These are phyloP conservation scores for Accipiter cooperii DNA, from an alignment of 2,113 vertebrate genomes.

Conservation along the genomic window DNA sequence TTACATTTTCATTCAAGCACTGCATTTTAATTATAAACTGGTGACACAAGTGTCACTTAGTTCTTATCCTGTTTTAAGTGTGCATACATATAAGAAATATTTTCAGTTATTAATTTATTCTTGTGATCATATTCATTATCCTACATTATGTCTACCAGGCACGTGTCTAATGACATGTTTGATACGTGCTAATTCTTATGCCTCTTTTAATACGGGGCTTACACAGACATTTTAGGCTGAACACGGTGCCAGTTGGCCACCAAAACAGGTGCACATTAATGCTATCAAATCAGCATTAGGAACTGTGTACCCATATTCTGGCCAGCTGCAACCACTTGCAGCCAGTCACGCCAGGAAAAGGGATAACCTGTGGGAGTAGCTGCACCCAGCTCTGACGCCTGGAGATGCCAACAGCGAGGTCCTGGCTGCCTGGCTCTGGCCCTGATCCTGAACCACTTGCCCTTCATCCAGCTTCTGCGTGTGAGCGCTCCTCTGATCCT, in stretches of 20 bases:
- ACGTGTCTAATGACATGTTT: constrained; percentile 64
- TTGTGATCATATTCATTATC: constrained; percentile 45
- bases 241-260: background rate
- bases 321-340: constrained; percentile 41
- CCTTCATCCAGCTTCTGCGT: background rate
- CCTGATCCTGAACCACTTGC: background rate
- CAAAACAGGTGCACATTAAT: constrained; percentile 17
- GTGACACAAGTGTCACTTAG: constrained; percentile 63
- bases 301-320: constrained; percentile 11
- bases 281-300: background rate
- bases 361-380: background rate
- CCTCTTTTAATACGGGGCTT: constrained; percentile 21
- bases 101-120: constrained; percentile 59
- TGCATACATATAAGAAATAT: constrained; percentile 50
- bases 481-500: background rate
- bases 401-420: background rate
- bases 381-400: background rate
- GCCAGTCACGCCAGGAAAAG: background rate
- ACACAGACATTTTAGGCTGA: constrained; percentile 19
- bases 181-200: constrained; percentile 39
- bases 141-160: constrained; percentile 46
- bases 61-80: constrained; percentile 55
- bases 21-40: constrained; percentile 69
- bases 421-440: background rate
- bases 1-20: constrained; percentile 61